phyloP scores from a whole-genome alignment of 2,113 vertebrate genomes.

The Mionectes macconnelli region DNA sequence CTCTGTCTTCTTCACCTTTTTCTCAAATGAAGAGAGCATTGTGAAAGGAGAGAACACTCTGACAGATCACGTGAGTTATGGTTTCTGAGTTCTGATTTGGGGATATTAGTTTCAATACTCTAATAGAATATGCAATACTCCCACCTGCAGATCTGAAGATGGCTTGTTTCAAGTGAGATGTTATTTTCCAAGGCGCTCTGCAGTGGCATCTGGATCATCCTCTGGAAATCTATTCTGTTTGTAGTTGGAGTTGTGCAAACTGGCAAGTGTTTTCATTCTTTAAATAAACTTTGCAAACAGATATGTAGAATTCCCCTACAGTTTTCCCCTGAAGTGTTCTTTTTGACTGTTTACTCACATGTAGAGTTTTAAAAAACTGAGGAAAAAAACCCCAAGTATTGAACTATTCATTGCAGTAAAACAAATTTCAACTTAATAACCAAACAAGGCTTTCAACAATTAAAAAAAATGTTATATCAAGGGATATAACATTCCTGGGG shows the following conservation, averaged over 20 bases:
- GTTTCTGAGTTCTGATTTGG: not conserved
- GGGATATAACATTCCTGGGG: not conserved
- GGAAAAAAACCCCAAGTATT: not conserved
- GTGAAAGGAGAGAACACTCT: not conserved
- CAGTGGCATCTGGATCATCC: not conserved
- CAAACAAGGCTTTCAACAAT: not conserved
- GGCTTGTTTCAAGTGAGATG: not conserved
- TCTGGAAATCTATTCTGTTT: conserved; percentile 5
- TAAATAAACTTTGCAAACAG: conserved; percentile 4
- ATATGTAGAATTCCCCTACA: not conserved
- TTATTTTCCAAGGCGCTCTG: not conserved
- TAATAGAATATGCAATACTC: not conserved
- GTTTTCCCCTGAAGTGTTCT: not conserved
- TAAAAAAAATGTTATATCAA: not conserved
- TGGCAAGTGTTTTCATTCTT: conserved; percentile 49
- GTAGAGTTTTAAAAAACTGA: not conserved
- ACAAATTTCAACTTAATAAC: not conserved
- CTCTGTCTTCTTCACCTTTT: not conserved
- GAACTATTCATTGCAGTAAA: not conserved
- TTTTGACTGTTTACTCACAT: not conserved
- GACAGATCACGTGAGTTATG: not conserved
- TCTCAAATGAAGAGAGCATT: not conserved
- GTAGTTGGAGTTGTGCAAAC: not conserved
- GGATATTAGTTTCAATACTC: not conserved
- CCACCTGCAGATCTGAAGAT: not conserved